A percentile compares a stretch with the other conserved stretches of the same genome.
phyloP scores from a whole-genome alignment of 1,140 invertebrate species.

The Pseudachorutes palmiensis region DNA sequence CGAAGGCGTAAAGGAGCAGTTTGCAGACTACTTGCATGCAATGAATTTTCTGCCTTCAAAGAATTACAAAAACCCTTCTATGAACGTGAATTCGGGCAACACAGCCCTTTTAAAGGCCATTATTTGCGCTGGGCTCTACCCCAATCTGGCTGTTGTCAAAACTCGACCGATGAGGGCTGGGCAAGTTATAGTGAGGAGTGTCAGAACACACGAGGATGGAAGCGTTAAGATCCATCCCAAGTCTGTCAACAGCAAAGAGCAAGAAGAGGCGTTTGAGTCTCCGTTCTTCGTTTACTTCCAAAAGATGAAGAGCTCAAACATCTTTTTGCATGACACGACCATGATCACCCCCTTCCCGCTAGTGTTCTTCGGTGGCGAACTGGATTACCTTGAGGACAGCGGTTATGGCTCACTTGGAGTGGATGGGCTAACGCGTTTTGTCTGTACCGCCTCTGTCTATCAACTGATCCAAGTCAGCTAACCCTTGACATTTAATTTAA shows the following conservation, averaged over 20 bases:
- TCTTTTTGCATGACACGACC: conserved; percentile 62
- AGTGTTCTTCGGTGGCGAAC: conserved; percentile 59
- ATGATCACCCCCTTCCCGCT: conserved; percentile 60
- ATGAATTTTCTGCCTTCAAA: conserved; percentile 60
- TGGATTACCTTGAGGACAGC: conserved; percentile 39
- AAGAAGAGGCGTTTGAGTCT: conserved; percentile 45
- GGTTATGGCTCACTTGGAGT: too few species aligned
- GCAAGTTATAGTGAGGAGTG: conserved; percentile 13
- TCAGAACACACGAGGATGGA: conserved; percentile 50
- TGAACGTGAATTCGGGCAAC: conserved; percentile 70
- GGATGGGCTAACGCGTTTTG: conserved; percentile 45
- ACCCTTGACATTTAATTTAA: too few species aligned
- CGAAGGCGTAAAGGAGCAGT: conserved; percentile 71
- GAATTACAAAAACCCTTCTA: conserved; percentile 48
- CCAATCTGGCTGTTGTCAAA: conserved; percentile 64
- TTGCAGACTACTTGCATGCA: conserved; percentile 60
- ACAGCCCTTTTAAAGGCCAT: conserved; percentile 69
- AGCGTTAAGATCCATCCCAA: conserved; percentile 58
- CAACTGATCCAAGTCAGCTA: conserved; percentile 51
- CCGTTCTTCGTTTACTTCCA: conserved; percentile 61
- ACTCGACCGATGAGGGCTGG: conserved; percentile 40
- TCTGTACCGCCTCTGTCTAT: conserved; percentile 45
- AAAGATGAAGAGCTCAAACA: conserved; percentile 53
- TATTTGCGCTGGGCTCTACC: conserved; percentile 77
- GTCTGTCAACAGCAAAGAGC: conserved; percentile 53